These are phyloP conservation scores for Cryptus viduatorius DNA, from an alignment of 2,888 invertebrate species.

Conservation along the genomic window DNA sequence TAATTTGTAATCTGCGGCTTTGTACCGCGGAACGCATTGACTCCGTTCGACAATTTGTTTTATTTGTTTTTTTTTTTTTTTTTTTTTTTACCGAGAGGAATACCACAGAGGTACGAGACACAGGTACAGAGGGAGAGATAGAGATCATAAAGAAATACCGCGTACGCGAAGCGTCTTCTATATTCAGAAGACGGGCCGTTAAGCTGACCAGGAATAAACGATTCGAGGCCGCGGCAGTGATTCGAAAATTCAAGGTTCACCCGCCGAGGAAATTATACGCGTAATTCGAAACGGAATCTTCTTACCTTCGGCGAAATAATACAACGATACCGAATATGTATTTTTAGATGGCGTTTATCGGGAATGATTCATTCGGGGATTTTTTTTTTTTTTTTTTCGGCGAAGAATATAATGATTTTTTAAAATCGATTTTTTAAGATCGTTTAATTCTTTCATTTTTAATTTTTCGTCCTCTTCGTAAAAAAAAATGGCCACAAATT, in stretches of 20 bases:
- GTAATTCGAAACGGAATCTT: conserved; percentile 37
- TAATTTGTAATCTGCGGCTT: conserved; percentile 8
- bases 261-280: conserved; percentile 39
- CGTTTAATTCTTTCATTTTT: too few species aligned
- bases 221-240: conserved; percentile 53
- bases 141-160: conserved; percentile 1
- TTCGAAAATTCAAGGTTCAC: conserved; percentile 64
- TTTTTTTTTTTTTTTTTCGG: conserved; percentile 13
- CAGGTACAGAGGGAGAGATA: not conserved
- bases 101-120: not conserved
- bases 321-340: conserved; percentile 6
- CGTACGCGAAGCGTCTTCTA: conserved; percentile 46
- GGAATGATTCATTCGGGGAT: conserved; percentile 31
- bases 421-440: too few species aligned
- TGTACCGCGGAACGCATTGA: not conserved
- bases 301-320: not conserved
- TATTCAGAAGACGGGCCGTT: conserved; percentile 51
- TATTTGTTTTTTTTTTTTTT: not conserved
- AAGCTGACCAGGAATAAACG: conserved; percentile 55
- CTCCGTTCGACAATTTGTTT: not conserved
- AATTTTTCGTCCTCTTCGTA: too few species aligned
- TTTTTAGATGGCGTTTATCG: not conserved
- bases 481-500: too few species aligned
- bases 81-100: not conserved
- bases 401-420: too few species aligned